Evolutionary conservation across 1,140 invertebrate species (phyloP).

Genomic region (Dendroctonus ponderosae): DNA sequence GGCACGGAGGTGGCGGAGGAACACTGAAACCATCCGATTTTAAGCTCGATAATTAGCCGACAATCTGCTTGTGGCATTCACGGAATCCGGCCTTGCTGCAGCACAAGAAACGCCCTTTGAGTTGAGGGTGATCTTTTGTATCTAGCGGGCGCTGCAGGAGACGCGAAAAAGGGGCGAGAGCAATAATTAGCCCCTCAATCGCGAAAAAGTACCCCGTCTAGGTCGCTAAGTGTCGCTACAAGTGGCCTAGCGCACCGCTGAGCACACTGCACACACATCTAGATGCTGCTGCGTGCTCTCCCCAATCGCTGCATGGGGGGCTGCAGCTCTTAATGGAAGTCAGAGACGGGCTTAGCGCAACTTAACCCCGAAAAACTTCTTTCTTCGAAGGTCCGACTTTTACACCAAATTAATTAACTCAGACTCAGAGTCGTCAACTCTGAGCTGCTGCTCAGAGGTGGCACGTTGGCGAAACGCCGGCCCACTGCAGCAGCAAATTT

Average conservation of each 20-base stretch:
- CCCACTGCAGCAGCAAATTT: neutral
- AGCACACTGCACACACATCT: conserved; percentile 1
- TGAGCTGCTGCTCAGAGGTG: neutral
- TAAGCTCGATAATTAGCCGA: no score
- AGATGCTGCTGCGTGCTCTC: neutral
- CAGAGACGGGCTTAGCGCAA: neutral
- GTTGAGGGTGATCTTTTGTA: conserved; percentile 5
- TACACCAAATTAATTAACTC: neutral
- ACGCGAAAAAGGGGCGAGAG: conserved; percentile 7
- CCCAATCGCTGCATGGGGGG: no score
- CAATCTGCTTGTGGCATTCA: no score
- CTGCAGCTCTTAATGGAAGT: no score
- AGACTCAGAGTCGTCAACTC: neutral
- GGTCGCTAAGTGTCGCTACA: conserved; percentile 3
- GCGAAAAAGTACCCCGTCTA: conserved; percentile 2
- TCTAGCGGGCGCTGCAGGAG: conserved; percentile 3
- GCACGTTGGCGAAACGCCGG: neutral
- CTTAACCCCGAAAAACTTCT: neutral
- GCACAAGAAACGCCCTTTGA: no score
- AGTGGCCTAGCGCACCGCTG: conserved; percentile 2
- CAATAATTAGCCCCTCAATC: conserved; percentile 15
- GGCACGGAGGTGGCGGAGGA: neutral
- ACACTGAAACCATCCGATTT: no score
- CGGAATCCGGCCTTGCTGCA: no score
- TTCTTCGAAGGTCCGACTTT: neutral